Evolutionary conservation across 2,797 vertebrate species (phyloP).

Genomic region (Pangasius macronema): DNA sequence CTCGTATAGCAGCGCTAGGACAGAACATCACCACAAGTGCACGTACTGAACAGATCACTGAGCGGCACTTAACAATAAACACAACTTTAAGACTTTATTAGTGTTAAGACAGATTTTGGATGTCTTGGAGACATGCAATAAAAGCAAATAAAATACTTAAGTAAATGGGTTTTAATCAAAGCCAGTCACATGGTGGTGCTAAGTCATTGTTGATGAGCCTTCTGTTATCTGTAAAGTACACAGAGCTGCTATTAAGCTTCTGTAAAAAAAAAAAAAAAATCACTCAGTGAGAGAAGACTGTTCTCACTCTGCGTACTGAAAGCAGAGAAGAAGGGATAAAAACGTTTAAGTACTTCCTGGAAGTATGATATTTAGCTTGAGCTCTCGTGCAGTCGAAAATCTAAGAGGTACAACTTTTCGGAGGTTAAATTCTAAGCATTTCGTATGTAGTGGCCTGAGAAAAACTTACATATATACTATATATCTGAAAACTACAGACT

Average conservation of each 20-base stretch:
- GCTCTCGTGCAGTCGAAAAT: not conserved
- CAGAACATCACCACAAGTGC: too few species aligned
- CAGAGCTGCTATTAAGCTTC: slow-evolving; percentile 13
- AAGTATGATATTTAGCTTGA: not conserved
- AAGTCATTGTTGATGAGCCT: slow-evolving; percentile 7
- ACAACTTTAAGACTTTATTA: slow-evolving; percentile 2
- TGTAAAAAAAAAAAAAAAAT: not conserved
- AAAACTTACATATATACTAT: not conserved
- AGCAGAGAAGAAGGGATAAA: not conserved
- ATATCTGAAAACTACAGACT: too few species aligned
- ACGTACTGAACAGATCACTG: not conserved
- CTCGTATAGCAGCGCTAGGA: not conserved
- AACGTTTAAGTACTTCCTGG: not conserved
- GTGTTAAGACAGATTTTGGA: not conserved
- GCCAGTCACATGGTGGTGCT: not conserved
- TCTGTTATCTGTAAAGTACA: slow-evolving; percentile 12
- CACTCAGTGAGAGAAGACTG: not conserved
- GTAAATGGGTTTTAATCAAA: slow-evolving; percentile 10
- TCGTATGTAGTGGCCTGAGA: not conserved
- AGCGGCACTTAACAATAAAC: not conserved
- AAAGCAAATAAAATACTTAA: slow-evolving; percentile 21
- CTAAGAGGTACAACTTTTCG: not conserved
- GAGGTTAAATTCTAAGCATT: not conserved
- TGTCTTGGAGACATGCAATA: not conserved
- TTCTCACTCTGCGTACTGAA: not conserved